These are phyloP conservation scores for Volucella inflata DNA, from an alignment of 2,888 invertebrate genomes.

Conservation along the genomic window DNA sequence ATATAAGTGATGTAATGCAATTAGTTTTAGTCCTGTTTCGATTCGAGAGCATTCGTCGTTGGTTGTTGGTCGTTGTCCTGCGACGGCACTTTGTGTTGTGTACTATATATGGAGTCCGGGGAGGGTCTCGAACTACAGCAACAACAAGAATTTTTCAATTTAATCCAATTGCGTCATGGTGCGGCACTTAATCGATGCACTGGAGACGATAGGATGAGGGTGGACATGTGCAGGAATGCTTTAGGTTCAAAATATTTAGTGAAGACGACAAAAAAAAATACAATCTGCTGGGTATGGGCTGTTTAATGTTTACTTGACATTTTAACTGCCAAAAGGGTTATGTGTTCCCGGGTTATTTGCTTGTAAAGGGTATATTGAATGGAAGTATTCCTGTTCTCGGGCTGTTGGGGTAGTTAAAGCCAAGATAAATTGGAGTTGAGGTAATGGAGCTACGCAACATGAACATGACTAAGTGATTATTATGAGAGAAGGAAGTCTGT, in stretches of 20 bases:
- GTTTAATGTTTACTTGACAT: constrained; percentile 40
- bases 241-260: constrained; percentile 28
- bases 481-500: too few relatives aligned
- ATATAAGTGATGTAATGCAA: constrained; percentile 82
- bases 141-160: constrained; percentile 73
- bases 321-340: constrained; percentile 46
- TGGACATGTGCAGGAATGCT: constrained; percentile 42
- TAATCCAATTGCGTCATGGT: constrained; percentile 75
- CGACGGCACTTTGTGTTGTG: constrained; percentile 34
- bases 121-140: constrained; percentile 42
- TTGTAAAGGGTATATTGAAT: constrained; percentile 29
- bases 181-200: constrained; percentile 75
- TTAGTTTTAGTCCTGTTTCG: constrained; percentile 82
- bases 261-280: constrained; percentile 11
- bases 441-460: too few relatives aligned
- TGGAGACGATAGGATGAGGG: constrained; percentile 39
- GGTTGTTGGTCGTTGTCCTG: constrained; percentile 9
- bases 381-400: neutral
- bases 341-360: constrained; percentile 19
- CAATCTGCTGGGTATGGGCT: neutral
- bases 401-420: too few relatives aligned
- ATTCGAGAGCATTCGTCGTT: constrained; percentile 70
- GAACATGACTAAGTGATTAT: too few relatives aligned
- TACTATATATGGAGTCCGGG: constrained; percentile 5
- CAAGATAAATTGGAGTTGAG: too few relatives aligned